phyloP scores from a whole-genome alignment of 2,113 vertebrate genomes.

The Fregetta grallaria region DNA sequence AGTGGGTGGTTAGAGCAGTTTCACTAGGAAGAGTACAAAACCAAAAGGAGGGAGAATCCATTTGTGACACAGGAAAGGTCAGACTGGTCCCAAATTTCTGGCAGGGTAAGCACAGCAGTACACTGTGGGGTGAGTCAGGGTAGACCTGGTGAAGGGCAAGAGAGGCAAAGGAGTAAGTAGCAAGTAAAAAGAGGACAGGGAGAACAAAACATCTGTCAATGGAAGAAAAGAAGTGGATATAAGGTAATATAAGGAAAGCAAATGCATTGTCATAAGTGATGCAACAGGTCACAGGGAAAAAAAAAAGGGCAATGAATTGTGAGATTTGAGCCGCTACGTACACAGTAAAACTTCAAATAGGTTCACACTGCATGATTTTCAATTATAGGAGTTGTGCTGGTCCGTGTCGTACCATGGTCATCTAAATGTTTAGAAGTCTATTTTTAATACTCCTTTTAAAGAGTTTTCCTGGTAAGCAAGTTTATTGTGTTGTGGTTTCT shows the following conservation, averaged over 20 bases:
- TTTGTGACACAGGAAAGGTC: not conserved
- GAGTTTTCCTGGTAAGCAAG: not conserved
- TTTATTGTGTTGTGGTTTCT: not conserved
- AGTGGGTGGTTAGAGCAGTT: not conserved
- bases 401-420: not conserved
- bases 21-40: not conserved
- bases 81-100: not conserved
- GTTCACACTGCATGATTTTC: not conserved
- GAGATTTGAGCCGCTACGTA: not conserved
- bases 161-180: not conserved
- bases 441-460: not conserved
- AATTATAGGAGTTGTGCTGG: not conserved
- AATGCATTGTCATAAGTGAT: not conserved
- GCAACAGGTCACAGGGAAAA: not conserved
- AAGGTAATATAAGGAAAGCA: not conserved
- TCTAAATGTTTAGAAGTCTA: not conserved
- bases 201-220: not conserved
- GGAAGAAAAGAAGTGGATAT: not conserved
- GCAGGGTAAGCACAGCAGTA: not conserved
- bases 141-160: not conserved
- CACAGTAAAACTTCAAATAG: not conserved
- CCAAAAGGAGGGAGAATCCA: not conserved
- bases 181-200: not conserved
- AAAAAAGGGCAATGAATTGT: not conserved
- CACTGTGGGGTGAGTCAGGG: not conserved